Evolutionary conservation across 2,888 invertebrate genomes (phyloP).

Genomic region (Apocheima hispidaria): DNA sequence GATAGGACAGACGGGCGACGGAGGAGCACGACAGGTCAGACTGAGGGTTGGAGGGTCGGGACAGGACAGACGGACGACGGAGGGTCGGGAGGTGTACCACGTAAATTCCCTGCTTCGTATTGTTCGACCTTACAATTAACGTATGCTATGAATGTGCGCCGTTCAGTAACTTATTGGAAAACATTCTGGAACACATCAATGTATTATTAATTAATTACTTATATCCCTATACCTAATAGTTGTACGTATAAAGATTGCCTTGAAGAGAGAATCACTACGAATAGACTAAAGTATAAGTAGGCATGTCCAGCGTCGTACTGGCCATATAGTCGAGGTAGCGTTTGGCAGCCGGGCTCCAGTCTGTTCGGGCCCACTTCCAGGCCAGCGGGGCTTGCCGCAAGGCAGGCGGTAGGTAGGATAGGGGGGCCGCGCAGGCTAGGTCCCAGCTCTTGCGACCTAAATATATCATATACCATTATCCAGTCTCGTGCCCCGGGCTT

Average conservation of each 20-base stretch:
- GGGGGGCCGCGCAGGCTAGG: too few species aligned
- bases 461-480: too few species aligned
- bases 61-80: constrained; percentile 12
- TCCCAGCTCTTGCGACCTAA: too few species aligned
- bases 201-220: constrained; percentile 42
- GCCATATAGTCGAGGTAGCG: too few species aligned
- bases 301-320: too few species aligned
- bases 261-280: constrained; percentile 7
- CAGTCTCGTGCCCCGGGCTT: too few species aligned
- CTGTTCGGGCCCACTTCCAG: too few species aligned
- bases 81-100: constrained; percentile 46
- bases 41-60: background rate
- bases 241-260: constrained; percentile 20
- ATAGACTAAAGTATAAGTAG: too few species aligned
- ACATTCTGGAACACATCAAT: constrained; percentile 79
- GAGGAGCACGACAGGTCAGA: background rate
- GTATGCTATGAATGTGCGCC: constrained; percentile 59
- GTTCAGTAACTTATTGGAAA: constrained; percentile 72
- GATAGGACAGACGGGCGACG: background rate
- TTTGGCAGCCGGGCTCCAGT: too few species aligned
- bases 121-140: constrained; percentile 63
- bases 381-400: too few species aligned
- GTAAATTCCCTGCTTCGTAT: constrained; percentile 78
- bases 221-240: constrained; percentile 47
- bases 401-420: too few species aligned